Percentiles rank a stretch among this genome's conserved stretches.
Conservation (phyloP, 2,888 invertebrate genomes). For the Hedychridium roseum region DNA sequence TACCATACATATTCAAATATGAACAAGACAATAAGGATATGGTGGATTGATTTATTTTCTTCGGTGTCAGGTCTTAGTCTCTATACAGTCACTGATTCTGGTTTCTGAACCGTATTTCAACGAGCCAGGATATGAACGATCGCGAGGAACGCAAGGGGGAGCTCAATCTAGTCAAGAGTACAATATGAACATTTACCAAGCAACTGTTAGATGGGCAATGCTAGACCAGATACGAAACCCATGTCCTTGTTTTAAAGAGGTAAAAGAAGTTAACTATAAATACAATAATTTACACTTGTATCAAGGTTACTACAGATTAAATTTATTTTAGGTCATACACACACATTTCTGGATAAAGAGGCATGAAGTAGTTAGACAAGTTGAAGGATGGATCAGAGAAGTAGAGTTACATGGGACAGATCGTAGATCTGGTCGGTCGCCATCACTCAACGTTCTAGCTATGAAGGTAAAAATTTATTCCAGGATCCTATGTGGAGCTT, state of each 20-base stretch:
- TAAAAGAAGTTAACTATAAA: slow-evolving; percentile 51
- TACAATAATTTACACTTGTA: slow-evolving; percentile 1
- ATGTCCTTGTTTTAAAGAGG: slow-evolving; percentile 90
- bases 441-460: slow-evolving; percentile 77
- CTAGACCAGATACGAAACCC: slow-evolving; percentile 91
- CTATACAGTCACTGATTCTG: slow-evolving; percentile 90
- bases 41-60: background rate
- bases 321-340: slow-evolving; percentile 77
- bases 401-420: slow-evolving; percentile 80
- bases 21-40: too few species aligned
- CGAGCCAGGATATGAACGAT: slow-evolving; percentile 93
- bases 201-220: slow-evolving; percentile 96
- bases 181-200: slow-evolving; percentile 94
- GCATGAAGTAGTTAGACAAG: slow-evolving; percentile 87
- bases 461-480: slow-evolving; percentile 70
- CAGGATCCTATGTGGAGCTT: background rate
- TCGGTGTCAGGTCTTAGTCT: slow-evolving; percentile 82
- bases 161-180: slow-evolving; percentile 91
- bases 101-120: slow-evolving; percentile 95
- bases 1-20: too few species aligned
- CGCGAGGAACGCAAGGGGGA: slow-evolving; percentile 87
- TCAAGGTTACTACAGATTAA: background rate
- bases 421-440: slow-evolving; percentile 80
- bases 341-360: slow-evolving; percentile 95
- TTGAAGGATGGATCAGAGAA: slow-evolving; percentile 90